These are phyloP conservation scores for Botia kubotai DNA, from an alignment of 2,797 vertebrate species.

Conservation along the genomic window DNA sequence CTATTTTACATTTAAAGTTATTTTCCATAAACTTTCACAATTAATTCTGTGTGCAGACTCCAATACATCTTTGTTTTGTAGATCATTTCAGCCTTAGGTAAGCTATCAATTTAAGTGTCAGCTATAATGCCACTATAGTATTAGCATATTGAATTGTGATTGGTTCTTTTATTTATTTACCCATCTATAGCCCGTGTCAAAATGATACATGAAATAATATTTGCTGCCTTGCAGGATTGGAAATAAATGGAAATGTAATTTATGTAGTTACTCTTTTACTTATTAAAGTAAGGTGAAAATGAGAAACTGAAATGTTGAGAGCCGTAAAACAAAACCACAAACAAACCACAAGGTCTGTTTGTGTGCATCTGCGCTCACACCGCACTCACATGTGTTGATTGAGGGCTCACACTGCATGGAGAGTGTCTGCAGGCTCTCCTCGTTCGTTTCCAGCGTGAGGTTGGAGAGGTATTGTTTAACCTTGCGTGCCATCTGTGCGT, in stretches of 20 bases:
- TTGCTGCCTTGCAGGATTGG: background rate
- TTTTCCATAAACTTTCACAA: too few species aligned
- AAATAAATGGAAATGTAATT: background rate
- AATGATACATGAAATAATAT: background rate
- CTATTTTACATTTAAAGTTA: too few species aligned
- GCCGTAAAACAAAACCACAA: too few species aligned
- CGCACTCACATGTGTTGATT: constrained; percentile 90
- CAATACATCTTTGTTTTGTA: background rate
- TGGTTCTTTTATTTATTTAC: background rate
- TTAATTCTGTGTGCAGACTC: background rate
- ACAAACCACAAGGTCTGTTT: too few species aligned
- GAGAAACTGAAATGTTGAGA: background rate
- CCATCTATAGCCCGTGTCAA: background rate
- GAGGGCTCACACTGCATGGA: constrained; percentile 96
- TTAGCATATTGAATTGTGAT: background rate
- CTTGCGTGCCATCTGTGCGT: constrained; percentile 97
- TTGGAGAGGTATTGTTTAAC: constrained; percentile 97
- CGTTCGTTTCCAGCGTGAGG: constrained; percentile 93
- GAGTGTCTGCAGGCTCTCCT: constrained; percentile 93
- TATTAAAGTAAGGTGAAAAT: background rate
- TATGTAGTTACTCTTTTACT: background rate
- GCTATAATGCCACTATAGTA: background rate
- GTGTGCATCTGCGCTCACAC: background rate
- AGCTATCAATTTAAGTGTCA: too few species aligned
- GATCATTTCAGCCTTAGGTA: background rate